Conservation (phyloP, 2,113 vertebrate species). For the Ovibos moschatus region DNA sequence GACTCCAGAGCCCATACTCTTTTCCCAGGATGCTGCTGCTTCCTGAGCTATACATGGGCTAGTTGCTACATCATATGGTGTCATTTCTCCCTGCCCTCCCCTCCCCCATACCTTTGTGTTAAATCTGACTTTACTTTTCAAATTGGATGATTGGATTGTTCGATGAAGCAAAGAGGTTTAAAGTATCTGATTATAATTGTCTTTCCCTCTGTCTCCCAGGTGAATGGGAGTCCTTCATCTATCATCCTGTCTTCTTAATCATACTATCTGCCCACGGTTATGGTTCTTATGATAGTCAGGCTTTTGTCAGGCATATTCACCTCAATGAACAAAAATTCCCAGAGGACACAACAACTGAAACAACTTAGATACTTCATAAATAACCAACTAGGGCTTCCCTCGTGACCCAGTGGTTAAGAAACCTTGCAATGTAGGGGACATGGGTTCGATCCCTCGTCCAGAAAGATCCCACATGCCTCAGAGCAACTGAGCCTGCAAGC, state of each 20-base stretch:
- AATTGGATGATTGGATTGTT: neutral
- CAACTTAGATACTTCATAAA: constrained; percentile 22
- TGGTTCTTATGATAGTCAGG: neutral
- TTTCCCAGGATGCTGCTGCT: neutral
- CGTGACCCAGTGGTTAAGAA: neutral
- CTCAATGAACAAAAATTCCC: neutral
- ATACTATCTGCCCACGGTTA: neutral
- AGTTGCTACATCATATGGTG: neutral
- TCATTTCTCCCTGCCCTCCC: neutral
- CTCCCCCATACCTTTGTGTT: neutral
- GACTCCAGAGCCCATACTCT: neutral
- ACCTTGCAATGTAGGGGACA: neutral
- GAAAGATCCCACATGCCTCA: neutral
- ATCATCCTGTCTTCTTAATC: neutral
- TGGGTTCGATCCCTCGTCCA: neutral
- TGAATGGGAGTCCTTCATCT: constrained; percentile 9
- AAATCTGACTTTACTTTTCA: constrained; percentile 15
- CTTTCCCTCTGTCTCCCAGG: neutral
- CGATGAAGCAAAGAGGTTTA: constrained; percentile 5
- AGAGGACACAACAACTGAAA: neutral
- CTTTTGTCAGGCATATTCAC: constrained; percentile 18
- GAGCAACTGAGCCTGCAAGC: neutral
- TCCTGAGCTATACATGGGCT: neutral
- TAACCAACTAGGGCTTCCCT: neutral
- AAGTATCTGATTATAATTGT: neutral